phyloP scores from a whole-genome alignment of 2,797 vertebrate genomes.

The Sebastolobus altivelis region DNA sequence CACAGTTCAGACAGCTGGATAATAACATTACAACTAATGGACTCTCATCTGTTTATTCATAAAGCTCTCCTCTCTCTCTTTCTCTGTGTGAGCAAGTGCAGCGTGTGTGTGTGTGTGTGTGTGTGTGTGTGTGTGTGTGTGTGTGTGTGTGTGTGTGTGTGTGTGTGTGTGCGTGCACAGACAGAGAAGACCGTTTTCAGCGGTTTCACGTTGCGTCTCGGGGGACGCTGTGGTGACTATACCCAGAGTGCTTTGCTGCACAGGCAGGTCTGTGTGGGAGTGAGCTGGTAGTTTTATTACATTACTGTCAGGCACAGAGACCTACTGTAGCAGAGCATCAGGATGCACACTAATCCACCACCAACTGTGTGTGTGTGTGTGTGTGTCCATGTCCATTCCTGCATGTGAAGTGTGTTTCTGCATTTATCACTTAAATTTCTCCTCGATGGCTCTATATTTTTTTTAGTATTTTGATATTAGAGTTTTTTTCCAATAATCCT shows the following conservation, averaged over 20 bases:
- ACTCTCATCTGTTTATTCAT: constrained; percentile 79
- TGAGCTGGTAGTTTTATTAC: constrained; percentile 76
- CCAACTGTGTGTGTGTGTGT: constrained; percentile 16
- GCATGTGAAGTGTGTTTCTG: constrained; percentile 3
- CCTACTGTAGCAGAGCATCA: constrained; percentile 62
- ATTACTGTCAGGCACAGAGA: constrained; percentile 75
- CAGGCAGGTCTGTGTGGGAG: constrained; percentile 76
- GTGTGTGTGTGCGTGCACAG: not conserved
- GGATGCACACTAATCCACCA: constrained; percentile 49
- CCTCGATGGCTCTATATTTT: not conserved
- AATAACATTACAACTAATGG: constrained; percentile 77
- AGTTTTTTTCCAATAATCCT: not conserved
- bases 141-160: constrained; percentile 28
- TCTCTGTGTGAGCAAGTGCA: constrained; percentile 44
- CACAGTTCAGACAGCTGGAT: constrained; percentile 74
- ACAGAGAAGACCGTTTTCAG: constrained; percentile 57
- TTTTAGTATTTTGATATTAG: not conserved
- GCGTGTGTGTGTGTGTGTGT: constrained; percentile 11
- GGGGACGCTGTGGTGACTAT: constrained; percentile 76
- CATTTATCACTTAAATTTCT: constrained; percentile 1
- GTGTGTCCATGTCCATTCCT: constrained; percentile 9
- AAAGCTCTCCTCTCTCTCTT: constrained; percentile 58
- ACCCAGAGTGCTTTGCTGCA: constrained; percentile 79
- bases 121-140: constrained; percentile 22
- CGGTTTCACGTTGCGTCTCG: constrained; percentile 74